A percentile compares a stretch with the other conserved stretches of the same genome.
Conservation (phyloP, 30 jellyfish, hydroid and myxozoan species). For the Mastigias papua region DNA sequence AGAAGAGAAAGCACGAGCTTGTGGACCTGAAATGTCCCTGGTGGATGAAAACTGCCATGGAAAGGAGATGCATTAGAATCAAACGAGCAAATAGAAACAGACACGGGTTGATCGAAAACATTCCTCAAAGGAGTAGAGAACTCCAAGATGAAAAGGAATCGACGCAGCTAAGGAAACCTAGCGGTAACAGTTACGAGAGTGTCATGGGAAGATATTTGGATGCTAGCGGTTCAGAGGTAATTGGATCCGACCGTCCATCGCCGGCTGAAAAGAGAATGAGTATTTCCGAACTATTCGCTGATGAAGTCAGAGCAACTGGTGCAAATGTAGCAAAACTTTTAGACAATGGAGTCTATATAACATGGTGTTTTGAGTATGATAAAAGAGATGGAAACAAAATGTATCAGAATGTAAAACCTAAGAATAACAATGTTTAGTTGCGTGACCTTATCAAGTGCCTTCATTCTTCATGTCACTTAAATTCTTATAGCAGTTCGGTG, state of each 20-base stretch:
- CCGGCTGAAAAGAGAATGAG: not conserved
- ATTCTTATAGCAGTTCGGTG: no score
- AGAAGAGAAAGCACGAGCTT: not conserved
- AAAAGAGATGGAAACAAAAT: not conserved
- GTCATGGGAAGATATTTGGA: not conserved
- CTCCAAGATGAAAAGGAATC: no score
- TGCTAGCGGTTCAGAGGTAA: not conserved
- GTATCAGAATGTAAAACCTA: not conserved
- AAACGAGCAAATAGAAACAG: not conserved
- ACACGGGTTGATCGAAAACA: not conserved
- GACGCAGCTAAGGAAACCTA: no score
- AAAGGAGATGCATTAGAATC: constrained; percentile 21
- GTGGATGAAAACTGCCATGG: constrained; percentile 71
- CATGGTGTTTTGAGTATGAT: constrained; percentile 5
- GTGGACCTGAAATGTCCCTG: not conserved
- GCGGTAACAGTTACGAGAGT: no score
- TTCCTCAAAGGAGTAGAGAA: no score
- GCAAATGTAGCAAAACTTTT: not conserved
- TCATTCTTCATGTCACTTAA: no score
- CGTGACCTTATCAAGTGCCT: no score
- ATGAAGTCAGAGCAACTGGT: not conserved
- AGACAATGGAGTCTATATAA: not conserved
- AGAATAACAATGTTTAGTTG: no score
- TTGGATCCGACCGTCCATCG: not conserved
- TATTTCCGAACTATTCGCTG: not conserved